Percentiles rank a stretch among this genome's conserved stretches.
These are phyloP conservation scores for Indicator maculatus DNA, from an alignment of 2,113 vertebrate species.

Conservation along the genomic window DNA sequence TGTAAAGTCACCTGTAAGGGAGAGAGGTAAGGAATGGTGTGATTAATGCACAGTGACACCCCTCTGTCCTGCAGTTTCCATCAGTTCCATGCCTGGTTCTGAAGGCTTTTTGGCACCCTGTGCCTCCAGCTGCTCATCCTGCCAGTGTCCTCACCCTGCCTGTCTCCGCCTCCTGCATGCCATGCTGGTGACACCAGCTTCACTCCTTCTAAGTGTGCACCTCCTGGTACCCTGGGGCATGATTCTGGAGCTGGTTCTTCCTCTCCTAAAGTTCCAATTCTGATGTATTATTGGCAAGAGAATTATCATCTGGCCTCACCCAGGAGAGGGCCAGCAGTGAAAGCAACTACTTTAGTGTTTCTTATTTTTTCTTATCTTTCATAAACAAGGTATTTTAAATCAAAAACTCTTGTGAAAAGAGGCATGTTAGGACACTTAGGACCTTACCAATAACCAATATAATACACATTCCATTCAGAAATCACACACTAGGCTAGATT, in stretches of 20 bases:
- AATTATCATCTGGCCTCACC: neutral
- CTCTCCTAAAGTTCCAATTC: neutral
- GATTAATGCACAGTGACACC: neutral
- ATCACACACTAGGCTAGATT: neutral
- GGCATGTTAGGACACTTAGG: neutral
- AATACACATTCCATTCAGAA: neutral
- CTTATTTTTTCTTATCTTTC: neutral
- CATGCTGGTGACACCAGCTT: neutral
- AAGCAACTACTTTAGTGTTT: neutral
- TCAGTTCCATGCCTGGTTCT: neutral
- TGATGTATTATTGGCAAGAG: neutral
- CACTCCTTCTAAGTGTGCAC: no score
- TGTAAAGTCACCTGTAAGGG: neutral
- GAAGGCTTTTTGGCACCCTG: neutral
- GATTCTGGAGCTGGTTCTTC: neutral
- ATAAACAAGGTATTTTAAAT: neutral
- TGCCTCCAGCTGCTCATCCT: neutral
- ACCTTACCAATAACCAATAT: neutral
- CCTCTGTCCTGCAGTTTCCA: neutral
- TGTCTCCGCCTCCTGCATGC: neutral
- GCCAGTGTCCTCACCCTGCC: rapidly evolving
- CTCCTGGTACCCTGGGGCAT: rapidly evolving
- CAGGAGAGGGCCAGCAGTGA: neutral
- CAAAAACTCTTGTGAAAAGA: neutral
- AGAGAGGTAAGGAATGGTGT: neutral